A percentile compares a stretch with the other conserved stretches of the same genome.
Conservation (phyloP, 2,888 invertebrate genomes). For the Brenthis hecate region DNA sequence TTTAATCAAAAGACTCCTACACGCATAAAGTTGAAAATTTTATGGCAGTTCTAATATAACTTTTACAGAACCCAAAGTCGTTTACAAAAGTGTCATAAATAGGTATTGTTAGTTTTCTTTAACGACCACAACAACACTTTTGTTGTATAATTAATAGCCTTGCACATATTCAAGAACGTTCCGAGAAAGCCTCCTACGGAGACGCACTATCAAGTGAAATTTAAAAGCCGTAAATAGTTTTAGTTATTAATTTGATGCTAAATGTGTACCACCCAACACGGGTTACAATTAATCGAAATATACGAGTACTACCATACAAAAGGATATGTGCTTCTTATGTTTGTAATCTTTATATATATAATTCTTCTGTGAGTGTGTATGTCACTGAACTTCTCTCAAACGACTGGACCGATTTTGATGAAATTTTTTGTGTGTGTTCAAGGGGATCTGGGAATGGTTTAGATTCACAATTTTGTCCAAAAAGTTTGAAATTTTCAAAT, state of each 20-base stretch:
- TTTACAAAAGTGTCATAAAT: slow-evolving; percentile 25
- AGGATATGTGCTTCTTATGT: neutral
- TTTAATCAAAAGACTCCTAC: neutral
- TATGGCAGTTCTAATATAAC: neutral
- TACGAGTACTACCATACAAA: neutral
- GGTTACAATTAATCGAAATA: neutral
- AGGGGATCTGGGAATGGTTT: no score
- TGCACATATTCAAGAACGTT: slow-evolving; percentile 54
- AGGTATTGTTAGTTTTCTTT: slow-evolving; percentile 48
- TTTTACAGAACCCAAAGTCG: slow-evolving; percentile 31
- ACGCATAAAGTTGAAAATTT: neutral
- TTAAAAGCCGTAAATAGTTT: slow-evolving; percentile 56
- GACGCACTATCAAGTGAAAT: slow-evolving; percentile 55
- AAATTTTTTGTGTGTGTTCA: no score
- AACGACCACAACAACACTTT: slow-evolving; percentile 55
- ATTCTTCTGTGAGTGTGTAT: no score
- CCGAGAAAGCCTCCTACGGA: slow-evolving; percentile 65
- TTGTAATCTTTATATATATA: no score
- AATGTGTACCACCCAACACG: slow-evolving; percentile 42
- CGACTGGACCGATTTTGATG: no score
- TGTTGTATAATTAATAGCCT: slow-evolving; percentile 68
- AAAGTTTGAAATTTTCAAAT: no score
- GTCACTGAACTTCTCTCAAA: no score
- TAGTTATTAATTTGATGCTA: slow-evolving; percentile 36
- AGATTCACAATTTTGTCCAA: no score